Conservation (phyloP, 2,113 vertebrate species). For the Oreochromis niloticus region DNA sequence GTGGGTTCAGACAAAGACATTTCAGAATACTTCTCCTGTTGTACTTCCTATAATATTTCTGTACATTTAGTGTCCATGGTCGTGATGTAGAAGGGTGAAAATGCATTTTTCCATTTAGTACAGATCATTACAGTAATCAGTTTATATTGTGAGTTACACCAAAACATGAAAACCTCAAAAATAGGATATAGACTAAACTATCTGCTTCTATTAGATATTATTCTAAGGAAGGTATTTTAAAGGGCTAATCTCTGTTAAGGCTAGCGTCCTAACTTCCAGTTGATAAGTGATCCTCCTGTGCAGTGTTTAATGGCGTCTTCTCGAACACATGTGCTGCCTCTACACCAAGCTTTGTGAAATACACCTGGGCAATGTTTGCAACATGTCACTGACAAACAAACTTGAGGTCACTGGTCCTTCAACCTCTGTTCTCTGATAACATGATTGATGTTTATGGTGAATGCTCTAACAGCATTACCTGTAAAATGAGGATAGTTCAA, state of each 20-base stretch:
- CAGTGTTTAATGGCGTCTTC: background rate
- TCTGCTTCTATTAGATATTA: background rate
- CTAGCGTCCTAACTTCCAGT: background rate
- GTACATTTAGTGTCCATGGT: background rate
- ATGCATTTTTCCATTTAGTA: background rate
- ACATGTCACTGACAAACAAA: background rate
- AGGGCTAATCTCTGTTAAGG: background rate
- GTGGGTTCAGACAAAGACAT: background rate
- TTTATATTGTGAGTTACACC: background rate
- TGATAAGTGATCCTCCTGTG: background rate
- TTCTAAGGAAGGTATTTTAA: background rate
- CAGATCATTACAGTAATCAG: background rate
- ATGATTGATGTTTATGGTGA: background rate
- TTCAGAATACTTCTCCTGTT: background rate
- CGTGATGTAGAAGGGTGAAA: background rate
- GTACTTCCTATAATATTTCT: background rate
- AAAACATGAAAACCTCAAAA: background rate
- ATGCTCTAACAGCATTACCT: background rate
- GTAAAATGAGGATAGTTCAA: background rate
- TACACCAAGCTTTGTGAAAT: background rate
- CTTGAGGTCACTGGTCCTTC: background rate
- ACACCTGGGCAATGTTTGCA: background rate
- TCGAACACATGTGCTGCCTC: background rate
- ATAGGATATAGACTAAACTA: background rate
- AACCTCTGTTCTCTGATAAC: background rate